These are phyloP conservation scores for Latrodectus elegans DNA, from an alignment of 2,888 invertebrate species.

Conservation along the genomic window DNA sequence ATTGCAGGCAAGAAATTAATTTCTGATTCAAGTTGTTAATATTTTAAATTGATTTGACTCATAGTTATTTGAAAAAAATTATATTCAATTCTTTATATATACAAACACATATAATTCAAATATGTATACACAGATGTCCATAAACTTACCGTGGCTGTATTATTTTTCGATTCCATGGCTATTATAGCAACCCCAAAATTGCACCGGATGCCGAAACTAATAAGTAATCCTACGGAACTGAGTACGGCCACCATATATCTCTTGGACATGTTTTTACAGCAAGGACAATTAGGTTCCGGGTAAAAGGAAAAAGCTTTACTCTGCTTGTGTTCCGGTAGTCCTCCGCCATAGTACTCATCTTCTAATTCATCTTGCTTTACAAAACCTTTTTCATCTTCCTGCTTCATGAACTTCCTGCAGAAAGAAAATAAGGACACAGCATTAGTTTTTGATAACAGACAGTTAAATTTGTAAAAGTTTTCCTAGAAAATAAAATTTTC, in stretches of 20 bases:
- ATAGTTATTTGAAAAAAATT: too few species aligned
- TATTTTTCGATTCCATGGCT: constrained; percentile 79
- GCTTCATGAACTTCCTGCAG: constrained; percentile 60
- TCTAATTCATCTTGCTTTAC: constrained; percentile 57
- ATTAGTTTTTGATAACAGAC: too few species aligned
- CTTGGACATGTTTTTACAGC: constrained; percentile 80
- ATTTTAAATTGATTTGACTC: too few species aligned
- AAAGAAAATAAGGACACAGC: neutral
- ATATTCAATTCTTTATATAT: too few species aligned
- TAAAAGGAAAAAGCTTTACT: constrained; percentile 39
- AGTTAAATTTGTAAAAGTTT: too few species aligned
- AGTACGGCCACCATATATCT: constrained; percentile 81
- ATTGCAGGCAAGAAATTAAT: too few species aligned
- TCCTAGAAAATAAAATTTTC: too few species aligned
- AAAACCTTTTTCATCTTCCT: constrained; percentile 68
- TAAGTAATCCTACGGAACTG: constrained; percentile 83
- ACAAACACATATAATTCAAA: too few species aligned
- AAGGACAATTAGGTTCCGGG: constrained; percentile 71
- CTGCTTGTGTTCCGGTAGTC: constrained; percentile 32
- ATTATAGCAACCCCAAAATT: constrained; percentile 99
- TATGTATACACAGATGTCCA: too few species aligned
- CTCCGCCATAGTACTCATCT: constrained; percentile 21
- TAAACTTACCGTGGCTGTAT: constrained; percentile 56
- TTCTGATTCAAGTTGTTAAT: too few species aligned
- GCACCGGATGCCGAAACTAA: constrained; percentile 98